These are phyloP conservation scores for Saccopteryx bilineata DNA, from an alignment of 2,113 vertebrate genomes.

Conservation along the genomic window DNA sequence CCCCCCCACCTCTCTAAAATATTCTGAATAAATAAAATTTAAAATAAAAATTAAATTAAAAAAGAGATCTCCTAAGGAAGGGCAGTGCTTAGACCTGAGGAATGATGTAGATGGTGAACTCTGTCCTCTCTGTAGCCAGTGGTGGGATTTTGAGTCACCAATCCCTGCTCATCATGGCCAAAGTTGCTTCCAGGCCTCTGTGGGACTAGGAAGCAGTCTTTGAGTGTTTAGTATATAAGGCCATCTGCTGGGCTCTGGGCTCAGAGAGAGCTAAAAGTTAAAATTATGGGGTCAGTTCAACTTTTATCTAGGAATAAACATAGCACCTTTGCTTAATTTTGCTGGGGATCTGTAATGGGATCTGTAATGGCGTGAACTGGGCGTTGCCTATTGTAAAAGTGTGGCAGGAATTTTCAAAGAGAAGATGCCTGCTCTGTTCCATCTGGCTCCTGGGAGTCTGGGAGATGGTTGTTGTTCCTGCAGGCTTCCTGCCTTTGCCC, in stretches of 20 bases:
- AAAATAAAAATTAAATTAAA: too few species aligned
- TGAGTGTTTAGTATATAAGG: background rate
- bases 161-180: background rate
- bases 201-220: background rate
- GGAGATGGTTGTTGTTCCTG: too few species aligned
- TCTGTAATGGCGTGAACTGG: background rate
- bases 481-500: too few species aligned
- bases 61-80: rapidly evolving
- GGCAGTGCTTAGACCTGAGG: too few species aligned
- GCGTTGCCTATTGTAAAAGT: rapidly evolving
- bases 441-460: background rate
- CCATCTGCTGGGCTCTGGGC: background rate
- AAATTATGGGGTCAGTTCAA: too few species aligned
- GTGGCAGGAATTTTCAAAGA: background rate
- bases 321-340: background rate
- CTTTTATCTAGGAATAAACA: background rate
- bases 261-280: background rate
- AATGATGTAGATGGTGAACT: background rate
- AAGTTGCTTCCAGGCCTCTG: background rate
- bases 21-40: too few species aligned
- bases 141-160: background rate
- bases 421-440: too few species aligned
- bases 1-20: too few species aligned
- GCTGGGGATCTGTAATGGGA: background rate
- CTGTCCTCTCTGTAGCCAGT: background rate